A percentile compares a stretch with the other conserved stretches of the same genome.
These are phyloP conservation scores for Erithacus rubecula DNA, from an alignment of 2,797 vertebrate genomes.

Conservation along the genomic window DNA sequence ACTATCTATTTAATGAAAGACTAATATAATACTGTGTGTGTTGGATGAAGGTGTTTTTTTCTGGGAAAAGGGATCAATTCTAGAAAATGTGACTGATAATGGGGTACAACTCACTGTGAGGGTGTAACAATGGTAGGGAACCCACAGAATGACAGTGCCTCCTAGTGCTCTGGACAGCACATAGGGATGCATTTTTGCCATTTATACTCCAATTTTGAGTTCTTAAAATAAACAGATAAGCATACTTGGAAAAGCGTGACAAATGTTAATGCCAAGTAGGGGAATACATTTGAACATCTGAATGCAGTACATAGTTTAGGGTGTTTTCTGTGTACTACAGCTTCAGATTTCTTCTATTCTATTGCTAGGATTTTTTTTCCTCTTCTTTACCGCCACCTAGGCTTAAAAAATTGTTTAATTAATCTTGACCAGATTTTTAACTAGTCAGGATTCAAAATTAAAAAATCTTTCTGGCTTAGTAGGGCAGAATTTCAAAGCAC, in stretches of 20 bases:
- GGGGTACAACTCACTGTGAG: neutral
- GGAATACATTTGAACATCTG: neutral
- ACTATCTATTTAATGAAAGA: neutral
- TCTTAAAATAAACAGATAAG: constrained; percentile 19
- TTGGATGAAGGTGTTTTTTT: neutral
- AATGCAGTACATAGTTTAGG: neutral
- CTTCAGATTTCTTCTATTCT: neutral
- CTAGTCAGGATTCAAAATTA: neutral
- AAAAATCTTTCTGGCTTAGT: neutral
- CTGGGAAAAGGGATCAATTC: neutral
- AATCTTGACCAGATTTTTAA: neutral
- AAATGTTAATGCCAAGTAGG: neutral
- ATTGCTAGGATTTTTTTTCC: neutral
- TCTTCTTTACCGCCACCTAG: accelerated
- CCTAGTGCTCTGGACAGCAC: constrained; percentile 18
- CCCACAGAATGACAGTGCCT: constrained; percentile 40
- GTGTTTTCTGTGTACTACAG: neutral
- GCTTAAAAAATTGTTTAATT: neutral
- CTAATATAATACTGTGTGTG: neutral
- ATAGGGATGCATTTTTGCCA: neutral
- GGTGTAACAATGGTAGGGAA: neutral
- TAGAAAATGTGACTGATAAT: neutral
- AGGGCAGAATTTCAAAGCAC: constrained; percentile 14
- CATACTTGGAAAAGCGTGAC: neutral
- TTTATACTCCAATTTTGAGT: neutral